Evolutionary conservation across 2,888 invertebrate species (phyloP).

Genomic region (Zygogramma bicolorata): DNA sequence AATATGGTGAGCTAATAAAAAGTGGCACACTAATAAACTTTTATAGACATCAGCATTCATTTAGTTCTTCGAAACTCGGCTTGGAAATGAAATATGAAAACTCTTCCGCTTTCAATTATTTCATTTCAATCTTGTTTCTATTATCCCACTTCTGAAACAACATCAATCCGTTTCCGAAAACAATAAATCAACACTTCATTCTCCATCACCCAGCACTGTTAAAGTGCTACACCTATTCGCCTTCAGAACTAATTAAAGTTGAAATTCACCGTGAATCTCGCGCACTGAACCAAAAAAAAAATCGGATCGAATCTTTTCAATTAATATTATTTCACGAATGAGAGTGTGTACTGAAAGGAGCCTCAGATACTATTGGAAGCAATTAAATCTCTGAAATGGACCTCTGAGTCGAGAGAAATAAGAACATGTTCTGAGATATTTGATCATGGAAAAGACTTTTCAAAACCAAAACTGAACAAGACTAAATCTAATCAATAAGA

Average conservation of each 20-base stretch:
- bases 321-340: conserved; percentile 33
- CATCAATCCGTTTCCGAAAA: conserved; percentile 33
- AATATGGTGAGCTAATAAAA: too few species aligned
- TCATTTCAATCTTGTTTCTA: conserved; percentile 1
- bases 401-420: not conserved
- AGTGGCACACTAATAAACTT: too few species aligned
- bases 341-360: conserved; percentile 1
- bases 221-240: conserved; percentile 21
- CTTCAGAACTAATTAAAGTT: conserved; percentile 39
- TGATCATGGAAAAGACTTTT: too few species aligned
- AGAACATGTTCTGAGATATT: too few species aligned
- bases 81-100: not conserved
- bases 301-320: conserved; percentile 28
- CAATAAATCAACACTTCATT: conserved; percentile 40
- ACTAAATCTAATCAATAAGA: too few species aligned
- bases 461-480: too few species aligned
- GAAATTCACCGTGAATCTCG: conserved; percentile 20
- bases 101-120: conserved; percentile 23
- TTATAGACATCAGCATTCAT: too few species aligned
- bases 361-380: conserved; percentile 15
- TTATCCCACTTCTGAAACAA: conserved; percentile 26
- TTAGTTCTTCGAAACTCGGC: not conserved
- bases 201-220: conserved; percentile 11
- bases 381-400: not conserved
- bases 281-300: conserved; percentile 20